Base-by-base conservation (phyloP, 2,797 vertebrate species). In the Thunnus albacares region DNA sequence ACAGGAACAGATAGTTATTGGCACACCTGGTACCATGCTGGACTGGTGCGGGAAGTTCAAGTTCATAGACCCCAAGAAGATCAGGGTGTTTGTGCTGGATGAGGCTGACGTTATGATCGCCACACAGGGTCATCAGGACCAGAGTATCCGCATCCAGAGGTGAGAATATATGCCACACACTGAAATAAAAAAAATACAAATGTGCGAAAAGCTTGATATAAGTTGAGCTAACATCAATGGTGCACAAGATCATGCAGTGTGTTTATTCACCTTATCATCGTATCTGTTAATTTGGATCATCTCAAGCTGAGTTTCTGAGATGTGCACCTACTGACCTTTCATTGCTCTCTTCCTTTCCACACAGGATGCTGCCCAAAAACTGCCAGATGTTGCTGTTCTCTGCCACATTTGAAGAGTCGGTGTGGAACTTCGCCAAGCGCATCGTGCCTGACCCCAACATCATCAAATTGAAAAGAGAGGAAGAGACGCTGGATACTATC, bases 341-440 rank as follows among this genome's bases (percentile, higher is more conserved):
- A 17, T 53, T 47, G 11, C 3, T 63, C 1, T 41, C 35, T 14
- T 49, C 51, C 24, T 71, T 59, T 26, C 13, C 24, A 83, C 90
- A 9, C 93, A 99, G 98, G 88, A 97, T 97, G 97, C 91, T 99
- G 81, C 96, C 97, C 43, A 96, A 93, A 81, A 94, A 95, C 86
- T 99, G 98, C 92, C 98, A 99, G 95, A 99, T 99, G 98, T 94
- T 99, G 79, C 94, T 99, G 28, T 99, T 99, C 90, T 99, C 98
- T 0, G 98, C 98, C 86, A 99, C 98, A 0, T 99, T 99, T 41
- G 98, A 99, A 71, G 98, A 99, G 81, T 95, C 97, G 0, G 98
- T 99, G 59, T 99, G 98, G 98, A 96, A 95, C 63, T 99, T 99
- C 58, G 98, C 98, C 71, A 95, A 97, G 82, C 97, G 98, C 77